Base-by-base conservation (phyloP, 1,140 invertebrate species). In the Aricia agestis region DNA sequence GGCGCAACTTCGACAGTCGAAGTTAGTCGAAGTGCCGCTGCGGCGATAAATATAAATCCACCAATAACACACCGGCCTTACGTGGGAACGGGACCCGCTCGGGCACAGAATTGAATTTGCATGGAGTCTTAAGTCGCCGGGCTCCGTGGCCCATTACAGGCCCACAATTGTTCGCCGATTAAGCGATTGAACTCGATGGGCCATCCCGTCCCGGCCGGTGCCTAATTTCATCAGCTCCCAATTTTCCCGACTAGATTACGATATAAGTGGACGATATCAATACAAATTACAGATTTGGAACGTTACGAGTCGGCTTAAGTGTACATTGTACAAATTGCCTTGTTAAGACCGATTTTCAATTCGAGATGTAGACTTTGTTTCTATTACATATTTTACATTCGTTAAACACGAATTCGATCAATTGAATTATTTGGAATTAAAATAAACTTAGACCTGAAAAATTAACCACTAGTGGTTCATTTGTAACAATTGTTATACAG, bases 1-100 rank as follows among this genome's bases (percentile, higher is more conserved):
- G 87, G 89, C 85, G 82, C 74, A 91, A 91, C 82, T 91, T 91
- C 89, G 87, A 90, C 89, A 89, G 86, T 85, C 87, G 85, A 91
- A 91, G 82, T 91, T 90, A 88, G 84, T 89, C 86, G 76, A 84
- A 90, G 83, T 89, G 87, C 87, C 89, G 87, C 84, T 80, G 83
- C 81, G 80, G 86, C 86, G 90, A 91, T 91, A 91, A 91, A 91
- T 85, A 91, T 91, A 91, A 91, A 91, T 91, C 89, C 87, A 86
- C 85, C 86, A 87, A 91, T 91, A 91, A 91, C 85, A 90, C 85
- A 85, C 82, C 85, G 82, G 86, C 85, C 86, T 91, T 89, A 87
- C 80, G 87, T 91, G 84, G 80, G 80, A 82, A 81, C 82, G 80
- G 80, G 82, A 81, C 82, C 86, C 77, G 85, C 82, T 86, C 13